Evolutionary conservation across 1,140 invertebrate species (phyloP).

Genomic region (Trachymyrmex septentrionalis): DNA sequence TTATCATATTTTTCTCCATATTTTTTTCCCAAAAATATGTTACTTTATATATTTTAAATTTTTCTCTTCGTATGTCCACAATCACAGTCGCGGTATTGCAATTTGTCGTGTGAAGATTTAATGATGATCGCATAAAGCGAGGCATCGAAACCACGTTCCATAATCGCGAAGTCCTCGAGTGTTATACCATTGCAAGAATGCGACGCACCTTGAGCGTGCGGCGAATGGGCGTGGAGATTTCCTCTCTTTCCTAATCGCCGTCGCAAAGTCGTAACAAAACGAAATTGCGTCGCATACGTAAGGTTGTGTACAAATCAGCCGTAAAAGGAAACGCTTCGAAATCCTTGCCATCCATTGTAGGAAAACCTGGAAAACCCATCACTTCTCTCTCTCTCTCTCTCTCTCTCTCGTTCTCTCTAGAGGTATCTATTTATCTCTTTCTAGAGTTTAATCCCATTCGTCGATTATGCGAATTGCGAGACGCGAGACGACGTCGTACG

Average conservation of each 20-base stretch:
- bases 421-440: neutral
- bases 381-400: neutral
- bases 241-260: conserved; percentile 51
- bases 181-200: conserved; percentile 37
- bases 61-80: too few species aligned
- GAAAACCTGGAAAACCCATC: neutral
- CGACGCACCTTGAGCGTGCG: conserved; percentile 49
- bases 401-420: neutral
- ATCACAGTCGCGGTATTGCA: neutral
- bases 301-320: conserved; percentile 27
- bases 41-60: conserved; percentile 13
- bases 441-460: conserved; percentile 38
- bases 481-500: neutral
- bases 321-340: conserved; percentile 44
- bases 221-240: conserved; percentile 55
- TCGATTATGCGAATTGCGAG: conserved; percentile 51
- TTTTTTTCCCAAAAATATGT: neutral
- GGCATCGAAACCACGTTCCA: conserved; percentile 14
- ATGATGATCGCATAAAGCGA: neutral
- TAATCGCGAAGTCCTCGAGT: conserved; percentile 1
- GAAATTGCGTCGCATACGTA: conserved; percentile 35
- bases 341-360: neutral
- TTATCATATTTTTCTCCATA: neutral
- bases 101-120: conserved; percentile 7
- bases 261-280: conserved; percentile 34